Base-by-base conservation (phyloP, 2,888 invertebrate species). In the Rhagium mordax region DNA sequence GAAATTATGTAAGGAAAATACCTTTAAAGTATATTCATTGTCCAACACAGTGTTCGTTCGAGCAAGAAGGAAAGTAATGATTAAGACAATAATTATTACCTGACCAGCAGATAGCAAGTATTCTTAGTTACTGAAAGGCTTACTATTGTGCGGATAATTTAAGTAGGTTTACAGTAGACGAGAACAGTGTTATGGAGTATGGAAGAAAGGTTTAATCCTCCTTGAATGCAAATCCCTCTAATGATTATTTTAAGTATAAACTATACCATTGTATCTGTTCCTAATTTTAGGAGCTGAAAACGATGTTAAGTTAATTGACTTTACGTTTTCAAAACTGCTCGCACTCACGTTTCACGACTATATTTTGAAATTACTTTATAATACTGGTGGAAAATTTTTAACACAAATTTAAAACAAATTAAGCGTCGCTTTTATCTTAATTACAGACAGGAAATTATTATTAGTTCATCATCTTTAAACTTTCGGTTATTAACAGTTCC, bases 121-220 rank as follows among this genome's bases (percentile, higher is more conserved):
- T 62, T 24, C 57, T 70, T 66, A 62, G 69, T 62, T 62, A 61
- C 48, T 53, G 47, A 18, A 53, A n/a, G 48, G 61, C 53, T 70
- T 64, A 18, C 47, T 21, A 72, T 75, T 75, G 68, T 72, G 55
- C 5, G 27, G 57, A 53, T 76, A 74, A 76, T 76, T 76, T 76
- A 67, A 74, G 74, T 65, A 69, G 65, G 61, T 74, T 74, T 67
- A 47, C 67, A 53, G 62, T 55, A 70, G 60, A 53, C 51, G 59
- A 68, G 48, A 66, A 77, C 79, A 74, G 69, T 70, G 71, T 78
- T 74, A 18, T 53, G 20, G 65, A 67, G 59, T 15, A 33, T 13
- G 8, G 16, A 13, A 33, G 59, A 10, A 67, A 66, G 47, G 47
- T 8, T 41, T 71, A 71, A 67, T 66, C 71, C 67, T n/a, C 27